Percentiles rank a stretch among this genome's conserved stretches.
Evolutionary conservation across 2,888 invertebrate genomes (phyloP).

Genomic region (Aquatica leii): DNA sequence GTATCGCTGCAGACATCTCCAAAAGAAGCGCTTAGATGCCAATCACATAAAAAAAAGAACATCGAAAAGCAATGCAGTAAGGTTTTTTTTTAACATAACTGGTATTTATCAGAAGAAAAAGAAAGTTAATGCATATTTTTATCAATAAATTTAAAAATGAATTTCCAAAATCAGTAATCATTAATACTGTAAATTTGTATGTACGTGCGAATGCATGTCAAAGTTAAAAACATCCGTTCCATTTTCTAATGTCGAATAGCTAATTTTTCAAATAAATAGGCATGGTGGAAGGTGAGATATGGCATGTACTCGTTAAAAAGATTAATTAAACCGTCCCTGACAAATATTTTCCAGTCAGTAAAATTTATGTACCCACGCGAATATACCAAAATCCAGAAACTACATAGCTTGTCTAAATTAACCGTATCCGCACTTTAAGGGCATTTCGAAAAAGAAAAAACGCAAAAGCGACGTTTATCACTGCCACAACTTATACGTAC

Average conservation of each 20-base stretch:
- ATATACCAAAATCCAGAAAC: constrained; percentile 13
- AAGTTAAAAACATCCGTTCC: constrained; percentile 20
- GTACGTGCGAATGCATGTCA: too few species aligned
- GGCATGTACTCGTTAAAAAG: constrained; percentile 25
- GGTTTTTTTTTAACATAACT: too few species aligned
- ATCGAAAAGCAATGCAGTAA: too few species aligned
- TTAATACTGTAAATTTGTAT: too few species aligned
- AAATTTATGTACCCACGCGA: constrained; percentile 15
- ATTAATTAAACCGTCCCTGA: constrained; percentile 31
- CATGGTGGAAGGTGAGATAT: constrained; percentile 26
- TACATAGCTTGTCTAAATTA: constrained; percentile 18
- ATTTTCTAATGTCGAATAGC: constrained; percentile 23
- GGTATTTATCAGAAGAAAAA: too few species aligned
- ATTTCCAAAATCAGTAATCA: too few species aligned
- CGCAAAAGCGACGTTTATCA: constrained; percentile 7
- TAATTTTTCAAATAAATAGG: constrained; percentile 25
- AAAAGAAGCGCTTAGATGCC: too few species aligned
- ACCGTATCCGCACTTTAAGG: constrained; percentile 8
- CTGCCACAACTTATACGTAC: not conserved
- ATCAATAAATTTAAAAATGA: too few species aligned
- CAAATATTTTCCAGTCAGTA: constrained; percentile 21
- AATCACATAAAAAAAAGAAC: too few species aligned
- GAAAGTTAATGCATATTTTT: too few species aligned
- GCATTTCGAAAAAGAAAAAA: not conserved
- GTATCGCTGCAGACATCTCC: too few species aligned